phyloP scores from a whole-genome alignment of 2,888 invertebrate genomes.

The Proisotoma minuta region DNA sequence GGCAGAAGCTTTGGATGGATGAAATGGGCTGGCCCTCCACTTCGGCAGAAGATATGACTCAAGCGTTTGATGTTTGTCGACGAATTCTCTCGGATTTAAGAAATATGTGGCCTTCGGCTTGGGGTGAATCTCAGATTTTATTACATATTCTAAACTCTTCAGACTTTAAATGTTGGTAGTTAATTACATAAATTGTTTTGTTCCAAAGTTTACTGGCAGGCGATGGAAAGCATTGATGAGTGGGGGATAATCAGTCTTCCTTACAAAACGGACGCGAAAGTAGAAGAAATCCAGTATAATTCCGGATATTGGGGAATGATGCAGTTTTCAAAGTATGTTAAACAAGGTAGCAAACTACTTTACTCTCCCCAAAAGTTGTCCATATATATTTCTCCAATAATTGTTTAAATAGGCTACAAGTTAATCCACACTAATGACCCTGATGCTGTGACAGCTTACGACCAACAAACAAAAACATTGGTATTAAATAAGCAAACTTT shows the following conservation, averaged over 20 bases:
- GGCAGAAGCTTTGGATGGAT: conserved; percentile 46
- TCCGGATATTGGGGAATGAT: conserved; percentile 42
- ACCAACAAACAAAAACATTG: conserved; percentile 16
- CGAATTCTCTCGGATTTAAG: conserved; percentile 39
- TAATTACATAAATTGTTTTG: neutral
- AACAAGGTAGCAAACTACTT: conserved; percentile 27
- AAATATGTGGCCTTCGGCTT: conserved; percentile 41
- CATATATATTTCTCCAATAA: neutral
- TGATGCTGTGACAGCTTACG: conserved; percentile 38
- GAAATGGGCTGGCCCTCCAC: conserved; percentile 46
- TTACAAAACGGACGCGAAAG: conserved; percentile 19
- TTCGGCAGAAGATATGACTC: conserved; percentile 34
- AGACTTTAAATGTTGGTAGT: neutral
- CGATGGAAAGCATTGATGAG: conserved; percentile 33
- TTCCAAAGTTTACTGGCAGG: conserved; percentile 44
- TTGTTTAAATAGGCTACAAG: conserved; percentile 20
- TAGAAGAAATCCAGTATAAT: conserved; percentile 32
- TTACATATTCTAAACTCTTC: neutral
- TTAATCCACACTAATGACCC: conserved; percentile 30
- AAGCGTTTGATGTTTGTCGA: conserved; percentile 32
- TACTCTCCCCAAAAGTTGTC: neutral
- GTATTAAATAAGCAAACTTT: conserved; percentile 14
- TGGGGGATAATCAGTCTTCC: conserved; percentile 44
- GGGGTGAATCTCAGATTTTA: conserved; percentile 42
- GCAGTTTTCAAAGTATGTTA: conserved; percentile 44